phyloP scores from a whole-genome alignment of 1,140 invertebrate genomes.

The Archivesica marissinica region DNA sequence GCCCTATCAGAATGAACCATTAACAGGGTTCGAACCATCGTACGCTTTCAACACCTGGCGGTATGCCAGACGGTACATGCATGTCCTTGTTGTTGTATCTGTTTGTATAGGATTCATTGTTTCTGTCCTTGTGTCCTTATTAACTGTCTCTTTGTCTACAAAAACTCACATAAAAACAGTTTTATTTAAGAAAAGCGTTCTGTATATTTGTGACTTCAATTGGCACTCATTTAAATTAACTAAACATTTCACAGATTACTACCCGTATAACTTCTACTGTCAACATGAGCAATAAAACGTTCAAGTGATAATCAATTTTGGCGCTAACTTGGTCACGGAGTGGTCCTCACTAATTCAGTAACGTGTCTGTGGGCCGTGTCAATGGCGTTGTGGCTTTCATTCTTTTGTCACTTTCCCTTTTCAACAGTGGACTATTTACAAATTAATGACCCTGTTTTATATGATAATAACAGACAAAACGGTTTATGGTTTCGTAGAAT shows the following conservation, averaged over 20 bases:
- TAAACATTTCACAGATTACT: not conserved
- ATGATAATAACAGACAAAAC: conserved; percentile 39
- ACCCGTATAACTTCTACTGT: conserved; percentile 13
- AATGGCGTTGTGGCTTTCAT: not conserved
- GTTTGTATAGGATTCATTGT: no score
- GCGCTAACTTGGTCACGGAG: conserved; percentile 36
- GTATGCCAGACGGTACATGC: no score
- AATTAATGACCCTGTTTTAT: conserved; percentile 58
- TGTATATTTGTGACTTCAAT: not conserved
- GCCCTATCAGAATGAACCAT: no score
- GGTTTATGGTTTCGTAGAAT: conserved; percentile 34
- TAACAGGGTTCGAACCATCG: no score
- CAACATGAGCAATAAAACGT: conserved; percentile 7
- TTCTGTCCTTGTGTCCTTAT: no score
- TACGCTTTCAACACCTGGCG: no score
- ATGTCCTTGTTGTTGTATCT: no score
- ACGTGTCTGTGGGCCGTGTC: not conserved
- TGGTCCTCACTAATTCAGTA: not conserved
- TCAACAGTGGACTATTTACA: conserved; percentile 36
- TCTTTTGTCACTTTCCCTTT: conserved; percentile 51
- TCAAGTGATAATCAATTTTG: conserved; percentile 23
- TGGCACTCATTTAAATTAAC: conserved; percentile 1
- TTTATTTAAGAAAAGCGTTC: no score
- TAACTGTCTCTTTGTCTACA: no score
- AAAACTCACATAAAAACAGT: no score